Base-by-base conservation (phyloP, 2,888 invertebrate species). In the Nomada fabriciana region DNA sequence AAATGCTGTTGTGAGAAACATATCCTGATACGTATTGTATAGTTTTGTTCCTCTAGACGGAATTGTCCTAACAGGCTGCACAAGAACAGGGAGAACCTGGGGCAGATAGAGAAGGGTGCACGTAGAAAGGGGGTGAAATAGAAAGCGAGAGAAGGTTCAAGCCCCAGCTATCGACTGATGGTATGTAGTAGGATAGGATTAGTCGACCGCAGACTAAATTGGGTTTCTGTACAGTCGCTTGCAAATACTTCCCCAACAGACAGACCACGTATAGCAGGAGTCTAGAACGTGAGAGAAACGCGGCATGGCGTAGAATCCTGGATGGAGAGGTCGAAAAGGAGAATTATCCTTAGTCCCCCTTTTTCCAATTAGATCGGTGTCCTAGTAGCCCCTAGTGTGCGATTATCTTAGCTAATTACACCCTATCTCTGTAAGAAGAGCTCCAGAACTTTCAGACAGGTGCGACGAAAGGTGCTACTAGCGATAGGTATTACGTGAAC, bases 191-290 rank as follows among this genome's bases (percentile, higher is more conserved):
- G 90, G 90, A 90, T 90, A 89, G 91, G 91, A 93, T 93, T 93
- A 93, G 93, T 92, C 91, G 91, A 92, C 93, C 93, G 88, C 93
- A 91, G 91, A 91, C 92, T 92, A 93, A 93, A 93, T 93, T 93
- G 92, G 91, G 91, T 93, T 93, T 93, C 91, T 89, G 91, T 92
- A 91, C 91, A 92, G 91, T 91, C 90, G 88, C 89, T 88, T 88
- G 90, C 91, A 91, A 93, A 92, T 91, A 91, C 91, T 91, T 91
- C 89, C 88, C 73, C 87, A 86, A 87, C 89, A 88, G 86, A 86
- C 88, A 88, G 86, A 85, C 86, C 89, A 79, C 84, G 87, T 69
- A 77, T 78, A 60, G 82, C 20, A 84, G 75, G 77, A 75, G 69
- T 13, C 7, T 23, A 50, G 70, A 36, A 60, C 15, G 60, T 50